Conservation (phyloP, 2,888 invertebrate species). For the Osmoderma eremita region DNA sequence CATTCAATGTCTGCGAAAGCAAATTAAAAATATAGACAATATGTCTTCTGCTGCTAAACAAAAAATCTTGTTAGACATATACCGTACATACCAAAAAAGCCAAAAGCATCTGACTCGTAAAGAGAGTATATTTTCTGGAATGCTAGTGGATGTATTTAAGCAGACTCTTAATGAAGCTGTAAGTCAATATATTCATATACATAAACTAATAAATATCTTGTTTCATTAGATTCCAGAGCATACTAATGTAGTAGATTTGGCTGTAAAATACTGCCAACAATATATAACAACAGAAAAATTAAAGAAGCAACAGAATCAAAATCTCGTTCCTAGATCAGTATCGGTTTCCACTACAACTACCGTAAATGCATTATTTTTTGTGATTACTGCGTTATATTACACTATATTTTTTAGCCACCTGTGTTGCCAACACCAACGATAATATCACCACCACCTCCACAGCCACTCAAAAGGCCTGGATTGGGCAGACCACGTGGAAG, state of each 20-base stretch:
- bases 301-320: conserved; percentile 53
- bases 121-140: conserved; percentile 70
- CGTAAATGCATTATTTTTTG: conserved; percentile 9
- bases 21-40: conserved; percentile 65
- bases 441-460: conserved; percentile 44
- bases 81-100: conserved; percentile 75
- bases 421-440: conserved; percentile 49
- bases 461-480: conserved; percentile 55
- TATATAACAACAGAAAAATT: conserved; percentile 70
- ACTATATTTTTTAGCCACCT: conserved; percentile 42
- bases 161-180: conserved; percentile 71
- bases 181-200: conserved; percentile 41
- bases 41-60: conserved; percentile 59
- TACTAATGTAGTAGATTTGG: conserved; percentile 72
- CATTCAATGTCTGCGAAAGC: conserved; percentile 74
- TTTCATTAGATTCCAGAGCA: conserved; percentile 66
- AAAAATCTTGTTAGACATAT: conserved; percentile 68
- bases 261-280: conserved; percentile 77
- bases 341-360: conserved; percentile 26
- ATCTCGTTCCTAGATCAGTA: conserved; percentile 32
- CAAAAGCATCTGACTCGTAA: conserved; percentile 72
- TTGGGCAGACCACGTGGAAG: conserved; percentile 66
- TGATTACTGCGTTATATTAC: not conserved
- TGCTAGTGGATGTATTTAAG: conserved; percentile 78
- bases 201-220: conserved; percentile 39